Percentiles rank a stretch among this genome's conserved stretches.
These are phyloP conservation scores for Pitangus sulphuratus DNA, from an alignment of 2,797 vertebrate species.

Conservation along the genomic window DNA sequence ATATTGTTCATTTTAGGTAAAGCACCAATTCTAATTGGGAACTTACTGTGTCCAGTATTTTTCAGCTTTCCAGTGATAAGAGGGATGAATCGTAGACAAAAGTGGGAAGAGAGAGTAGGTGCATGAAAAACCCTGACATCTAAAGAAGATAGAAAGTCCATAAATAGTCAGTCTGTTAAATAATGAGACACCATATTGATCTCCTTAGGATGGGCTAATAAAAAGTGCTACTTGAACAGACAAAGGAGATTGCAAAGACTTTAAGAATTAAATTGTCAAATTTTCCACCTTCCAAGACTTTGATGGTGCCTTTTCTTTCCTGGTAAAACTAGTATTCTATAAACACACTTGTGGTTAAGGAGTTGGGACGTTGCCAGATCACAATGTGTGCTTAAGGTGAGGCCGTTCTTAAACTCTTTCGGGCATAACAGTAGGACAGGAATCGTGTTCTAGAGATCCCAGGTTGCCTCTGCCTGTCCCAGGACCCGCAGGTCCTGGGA, in stretches of 20 bases:
- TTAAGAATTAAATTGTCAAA: not conserved
- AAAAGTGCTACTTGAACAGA: not conserved
- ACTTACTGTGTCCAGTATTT: not conserved
- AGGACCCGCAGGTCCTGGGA: no score
- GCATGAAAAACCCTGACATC: not conserved
- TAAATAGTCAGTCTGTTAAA: not conserved
- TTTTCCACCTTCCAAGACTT: not conserved
- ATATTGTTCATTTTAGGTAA: not conserved
- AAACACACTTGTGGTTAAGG: not conserved
- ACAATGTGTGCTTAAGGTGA: not conserved
- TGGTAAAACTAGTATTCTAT: not conserved
- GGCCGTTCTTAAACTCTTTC: not conserved
- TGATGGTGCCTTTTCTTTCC: not conserved
- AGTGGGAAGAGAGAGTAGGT: not conserved
- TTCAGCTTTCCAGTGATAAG: not conserved
- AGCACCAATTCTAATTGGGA: not conserved
- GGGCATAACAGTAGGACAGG: not conserved
- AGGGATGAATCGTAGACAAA: not conserved
- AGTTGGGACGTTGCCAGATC: not conserved
- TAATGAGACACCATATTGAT: not conserved
- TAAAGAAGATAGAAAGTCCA: not conserved
- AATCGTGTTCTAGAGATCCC: not conserved
- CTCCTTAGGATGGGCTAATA: not conserved
- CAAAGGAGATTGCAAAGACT: not conserved
- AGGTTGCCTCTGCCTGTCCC: not conserved